Percentiles rank a stretch among this genome's conserved stretches.
These are phyloP conservation scores for Pogonus chalceus DNA, from an alignment of 1,140 invertebrate genomes.

Conservation along the genomic window DNA sequence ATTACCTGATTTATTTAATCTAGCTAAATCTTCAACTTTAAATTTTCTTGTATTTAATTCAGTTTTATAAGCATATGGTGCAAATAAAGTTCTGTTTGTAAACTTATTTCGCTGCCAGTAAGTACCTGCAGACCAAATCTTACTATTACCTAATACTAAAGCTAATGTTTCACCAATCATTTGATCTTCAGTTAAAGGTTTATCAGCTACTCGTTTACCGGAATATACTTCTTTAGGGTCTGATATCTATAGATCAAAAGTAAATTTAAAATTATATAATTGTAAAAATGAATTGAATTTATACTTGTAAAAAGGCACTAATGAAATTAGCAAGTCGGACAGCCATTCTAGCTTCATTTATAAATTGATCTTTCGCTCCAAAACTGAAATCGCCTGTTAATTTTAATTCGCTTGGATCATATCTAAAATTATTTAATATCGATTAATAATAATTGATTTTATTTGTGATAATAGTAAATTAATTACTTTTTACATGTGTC, in stretches of 20 bases:
- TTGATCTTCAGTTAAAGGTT: conserved; percentile 83
- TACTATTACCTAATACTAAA: conserved; percentile 80
- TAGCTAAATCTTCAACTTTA: conserved; percentile 77
- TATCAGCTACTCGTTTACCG: conserved; percentile 79
- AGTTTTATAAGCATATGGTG: conserved; percentile 88
- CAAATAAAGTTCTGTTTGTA: conserved; percentile 83
- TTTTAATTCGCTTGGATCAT: conserved; percentile 58
- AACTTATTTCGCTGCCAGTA: conserved; percentile 97
- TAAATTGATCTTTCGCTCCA: conserved; percentile 80
- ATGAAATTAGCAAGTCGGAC: conserved; percentile 90
- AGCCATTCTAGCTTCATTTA: conserved; percentile 93
- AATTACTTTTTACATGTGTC: conserved; percentile 58
- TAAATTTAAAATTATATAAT: conserved; percentile 22
- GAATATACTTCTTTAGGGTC: conserved; percentile 91
- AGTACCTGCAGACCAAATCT: conserved; percentile 83
- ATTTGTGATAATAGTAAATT: conserved; percentile 10
- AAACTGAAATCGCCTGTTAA: conserved; percentile 75
- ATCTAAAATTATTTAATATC: conserved; percentile 41
- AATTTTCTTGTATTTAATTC: conserved; percentile 72
- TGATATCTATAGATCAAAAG: conserved; percentile 53
- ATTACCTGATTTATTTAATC: conserved; percentile 63
- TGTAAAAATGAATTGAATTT: background rate
- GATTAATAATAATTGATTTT: too few species aligned
- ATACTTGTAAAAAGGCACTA: conserved; percentile 78
- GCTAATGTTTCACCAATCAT: conserved; percentile 89